These are phyloP conservation scores for Linepithema humile DNA, from an alignment of 1,140 invertebrate species.

Conservation along the genomic window DNA sequence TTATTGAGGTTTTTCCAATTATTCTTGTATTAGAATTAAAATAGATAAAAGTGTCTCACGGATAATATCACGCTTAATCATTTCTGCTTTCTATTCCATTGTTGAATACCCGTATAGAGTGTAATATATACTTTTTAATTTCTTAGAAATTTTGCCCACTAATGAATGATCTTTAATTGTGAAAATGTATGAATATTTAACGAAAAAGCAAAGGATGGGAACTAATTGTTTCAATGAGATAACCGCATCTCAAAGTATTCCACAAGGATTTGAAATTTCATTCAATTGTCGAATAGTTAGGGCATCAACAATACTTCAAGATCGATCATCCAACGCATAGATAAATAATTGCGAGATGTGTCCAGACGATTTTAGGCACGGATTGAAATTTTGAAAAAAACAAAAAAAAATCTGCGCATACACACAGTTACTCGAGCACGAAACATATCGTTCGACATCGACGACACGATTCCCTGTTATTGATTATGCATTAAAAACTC, in stretches of 20 bases:
- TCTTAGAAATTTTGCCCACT: not conserved
- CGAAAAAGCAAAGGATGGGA: not conserved
- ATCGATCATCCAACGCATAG: conserved; percentile 1
- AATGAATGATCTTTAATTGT: conserved; percentile 8
- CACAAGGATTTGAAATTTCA: not conserved
- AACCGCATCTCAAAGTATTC: not conserved
- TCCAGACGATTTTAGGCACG: conserved; percentile 43
- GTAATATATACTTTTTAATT: conserved; percentile 14
- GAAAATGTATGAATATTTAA: conserved; percentile 8
- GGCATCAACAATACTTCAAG: not conserved
- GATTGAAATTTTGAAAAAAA: conserved; percentile 44
- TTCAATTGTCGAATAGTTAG: not conserved
- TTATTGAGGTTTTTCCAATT: conserved; percentile 4
- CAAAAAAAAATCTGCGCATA: conserved; percentile 33
- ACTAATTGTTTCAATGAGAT: not conserved
- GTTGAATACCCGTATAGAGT: conserved; percentile 21
- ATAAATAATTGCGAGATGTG: not conserved
- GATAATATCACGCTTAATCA: not conserved
- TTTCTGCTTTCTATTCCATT: not conserved
- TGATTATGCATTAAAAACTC: conserved; percentile 3
- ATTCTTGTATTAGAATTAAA: not conserved
- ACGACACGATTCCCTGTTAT: not conserved
- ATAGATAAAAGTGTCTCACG: not conserved
- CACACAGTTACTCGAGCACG: not conserved
- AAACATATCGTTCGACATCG: not conserved